Evolutionary conservation across 1,140 invertebrate genomes (phyloP).

Genomic region (Vanessa tameamea): DNA sequence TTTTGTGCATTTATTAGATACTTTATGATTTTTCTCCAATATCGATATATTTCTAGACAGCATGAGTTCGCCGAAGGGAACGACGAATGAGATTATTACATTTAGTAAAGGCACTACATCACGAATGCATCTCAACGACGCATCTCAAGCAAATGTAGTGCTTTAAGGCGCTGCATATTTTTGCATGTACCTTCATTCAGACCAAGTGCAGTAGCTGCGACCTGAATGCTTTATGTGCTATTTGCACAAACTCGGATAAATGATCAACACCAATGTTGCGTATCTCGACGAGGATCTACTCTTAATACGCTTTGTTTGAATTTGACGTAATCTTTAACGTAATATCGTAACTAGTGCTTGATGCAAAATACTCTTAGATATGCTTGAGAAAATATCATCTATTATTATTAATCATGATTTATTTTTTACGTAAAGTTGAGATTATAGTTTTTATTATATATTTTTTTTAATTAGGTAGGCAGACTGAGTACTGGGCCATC

Average conservation of each 20-base stretch:
- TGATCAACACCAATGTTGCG: slow-evolving; percentile 5
- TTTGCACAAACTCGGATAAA: slow-evolving; percentile 17
- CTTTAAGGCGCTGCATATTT: not conserved
- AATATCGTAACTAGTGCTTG: not conserved
- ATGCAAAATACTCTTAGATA: too few species aligned
- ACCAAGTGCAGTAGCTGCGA: not conserved
- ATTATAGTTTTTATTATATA: too few species aligned
- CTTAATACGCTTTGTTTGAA: not conserved
- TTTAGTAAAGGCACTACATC: not conserved
- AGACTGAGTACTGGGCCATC: too few species aligned
- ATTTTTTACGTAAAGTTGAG: too few species aligned
- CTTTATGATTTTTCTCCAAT: too few species aligned
- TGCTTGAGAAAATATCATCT: too few species aligned
- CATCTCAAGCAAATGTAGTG: slow-evolving; percentile 6
- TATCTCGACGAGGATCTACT: slow-evolving; percentile 11
- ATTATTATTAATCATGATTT: too few species aligned
- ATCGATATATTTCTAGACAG: not conserved
- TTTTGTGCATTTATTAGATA: too few species aligned
- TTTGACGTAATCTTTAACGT: slow-evolving; percentile 6
- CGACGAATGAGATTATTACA: not conserved
- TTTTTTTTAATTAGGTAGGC: too few species aligned
- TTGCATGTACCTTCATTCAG: not conserved
- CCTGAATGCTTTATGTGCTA: slow-evolving; percentile 16
- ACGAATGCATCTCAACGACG: slow-evolving; percentile 8
- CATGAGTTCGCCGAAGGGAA: not conserved